Conservation (phyloP, 2,888 invertebrate genomes). For the Proisotoma minuta region DNA sequence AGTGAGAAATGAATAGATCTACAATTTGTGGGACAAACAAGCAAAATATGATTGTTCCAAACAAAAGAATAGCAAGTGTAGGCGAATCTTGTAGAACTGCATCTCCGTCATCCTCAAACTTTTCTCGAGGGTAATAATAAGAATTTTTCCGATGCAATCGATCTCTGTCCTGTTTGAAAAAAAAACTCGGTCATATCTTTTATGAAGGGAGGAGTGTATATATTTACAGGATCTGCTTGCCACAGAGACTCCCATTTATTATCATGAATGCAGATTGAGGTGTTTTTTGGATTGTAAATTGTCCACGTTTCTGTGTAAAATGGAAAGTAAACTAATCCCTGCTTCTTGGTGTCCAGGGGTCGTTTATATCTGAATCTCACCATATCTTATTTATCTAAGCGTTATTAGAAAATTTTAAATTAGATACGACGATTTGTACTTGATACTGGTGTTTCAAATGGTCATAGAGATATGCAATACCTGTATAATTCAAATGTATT, state of each 20-base stretch:
- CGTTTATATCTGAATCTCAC: slow-evolving; percentile 3
- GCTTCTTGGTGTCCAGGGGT: background rate
- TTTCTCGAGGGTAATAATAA: slow-evolving; percentile 4
- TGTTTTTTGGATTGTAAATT: background rate
- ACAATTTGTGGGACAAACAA: slow-evolving; percentile 7
- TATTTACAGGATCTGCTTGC: background rate
- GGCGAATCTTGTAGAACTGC: background rate
- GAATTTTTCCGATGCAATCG: slow-evolving; percentile 9
- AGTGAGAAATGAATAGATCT: background rate
- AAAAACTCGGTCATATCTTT: too few species aligned
- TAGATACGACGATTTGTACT: too few species aligned
- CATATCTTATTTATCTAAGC: too few species aligned
- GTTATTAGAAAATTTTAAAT: too few species aligned
- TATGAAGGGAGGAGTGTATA: background rate
- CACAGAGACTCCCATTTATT: background rate
- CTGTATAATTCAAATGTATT: too few species aligned
- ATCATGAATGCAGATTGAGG: background rate
- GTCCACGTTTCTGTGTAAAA: slow-evolving; percentile 1
- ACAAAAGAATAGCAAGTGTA: background rate
- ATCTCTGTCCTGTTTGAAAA: slow-evolving; percentile 6
- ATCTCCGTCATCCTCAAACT: background rate
- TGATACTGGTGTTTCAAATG: too few species aligned
- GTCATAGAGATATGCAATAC: too few species aligned
- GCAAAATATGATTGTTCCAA: slow-evolving; percentile 3
- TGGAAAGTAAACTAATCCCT: slow-evolving; percentile 10